Evolutionary conservation across 2,888 invertebrate genomes (phyloP).

Genomic region (Pimpla rufipes): DNA sequence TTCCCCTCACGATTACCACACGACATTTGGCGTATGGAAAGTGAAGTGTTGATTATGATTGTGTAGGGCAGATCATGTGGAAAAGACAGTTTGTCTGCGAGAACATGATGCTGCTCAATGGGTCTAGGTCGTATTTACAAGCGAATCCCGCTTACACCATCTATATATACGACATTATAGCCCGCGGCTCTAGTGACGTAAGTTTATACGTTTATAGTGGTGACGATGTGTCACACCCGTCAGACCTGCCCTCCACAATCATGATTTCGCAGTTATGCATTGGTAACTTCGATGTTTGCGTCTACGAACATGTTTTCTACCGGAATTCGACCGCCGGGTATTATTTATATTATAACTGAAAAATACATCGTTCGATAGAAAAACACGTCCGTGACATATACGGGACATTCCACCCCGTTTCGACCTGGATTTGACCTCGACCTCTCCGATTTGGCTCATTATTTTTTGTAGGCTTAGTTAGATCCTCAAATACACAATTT

Average conservation of each 20-base stretch:
- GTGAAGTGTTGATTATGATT: background rate
- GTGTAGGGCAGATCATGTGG: background rate
- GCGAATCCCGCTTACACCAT: slow-evolving; percentile 55
- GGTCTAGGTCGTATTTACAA: slow-evolving; percentile 58
- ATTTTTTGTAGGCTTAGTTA: too few relatives aligned
- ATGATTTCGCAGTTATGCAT: slow-evolving; percentile 4
- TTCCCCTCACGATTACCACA: too few relatives aligned
- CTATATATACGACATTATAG: slow-evolving; percentile 44
- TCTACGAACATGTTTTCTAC: too few relatives aligned
- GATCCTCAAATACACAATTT: too few relatives aligned
- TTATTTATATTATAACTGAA: too few relatives aligned
- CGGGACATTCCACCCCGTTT: too few relatives aligned
- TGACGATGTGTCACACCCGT: slow-evolving; percentile 74
- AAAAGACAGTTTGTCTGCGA: background rate
- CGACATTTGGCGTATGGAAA: too few relatives aligned
- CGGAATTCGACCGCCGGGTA: too few relatives aligned
- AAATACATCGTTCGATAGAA: too few relatives aligned
- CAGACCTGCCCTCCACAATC: slow-evolving; percentile 47
- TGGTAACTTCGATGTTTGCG: slow-evolving; percentile 30
- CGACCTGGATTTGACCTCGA: too few relatives aligned
- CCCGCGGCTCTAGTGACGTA: slow-evolving; percentile 78
- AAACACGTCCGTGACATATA: too few relatives aligned
- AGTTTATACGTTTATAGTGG: slow-evolving; percentile 82
- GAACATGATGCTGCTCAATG: slow-evolving; percentile 28
- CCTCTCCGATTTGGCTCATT: too few relatives aligned